Evolutionary conservation across 2,113 vertebrate species (phyloP).

Genomic region (Syrmaticus mikado): DNA sequence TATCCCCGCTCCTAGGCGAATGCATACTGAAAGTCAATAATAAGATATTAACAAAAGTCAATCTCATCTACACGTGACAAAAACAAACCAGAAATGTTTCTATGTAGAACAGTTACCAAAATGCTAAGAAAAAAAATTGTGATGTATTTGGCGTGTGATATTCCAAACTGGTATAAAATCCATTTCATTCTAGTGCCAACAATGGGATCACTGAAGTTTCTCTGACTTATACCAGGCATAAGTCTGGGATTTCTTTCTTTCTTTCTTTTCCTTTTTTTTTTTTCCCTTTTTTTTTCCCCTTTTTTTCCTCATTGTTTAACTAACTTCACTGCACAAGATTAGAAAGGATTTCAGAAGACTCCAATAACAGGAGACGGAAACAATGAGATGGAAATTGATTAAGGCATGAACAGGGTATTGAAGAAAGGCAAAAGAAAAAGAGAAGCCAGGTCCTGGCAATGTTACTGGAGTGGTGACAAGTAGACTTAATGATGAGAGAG

Average conservation of each 20-base stretch:
- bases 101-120: not conserved
- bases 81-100: not conserved
- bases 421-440: slow-evolving; percentile 13
- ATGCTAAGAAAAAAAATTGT: not conserved
- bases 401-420: not conserved
- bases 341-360: not conserved
- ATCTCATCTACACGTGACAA: not conserved
- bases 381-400: not conserved
- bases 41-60: not conserved
- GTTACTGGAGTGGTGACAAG: not conserved
- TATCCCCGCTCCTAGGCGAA: not conserved
- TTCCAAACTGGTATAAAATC: not conserved
- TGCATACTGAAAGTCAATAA: not conserved
- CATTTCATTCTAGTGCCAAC: not conserved
- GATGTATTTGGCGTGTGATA: not conserved
- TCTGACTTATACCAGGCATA: not conserved
- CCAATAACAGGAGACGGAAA: not conserved
- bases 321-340: not conserved
- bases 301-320: not conserved
- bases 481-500: not conserved
- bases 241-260: not conserved
- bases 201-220: not conserved
- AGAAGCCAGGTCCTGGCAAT: not conserved
- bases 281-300: not conserved
- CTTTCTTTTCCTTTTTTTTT: not conserved